A percentile compares a stretch with the other conserved stretches of the same genome.
phyloP scores from a whole-genome alignment of 64 coral and sea anemone genomes.

The Pocillopora damicornis region DNA sequence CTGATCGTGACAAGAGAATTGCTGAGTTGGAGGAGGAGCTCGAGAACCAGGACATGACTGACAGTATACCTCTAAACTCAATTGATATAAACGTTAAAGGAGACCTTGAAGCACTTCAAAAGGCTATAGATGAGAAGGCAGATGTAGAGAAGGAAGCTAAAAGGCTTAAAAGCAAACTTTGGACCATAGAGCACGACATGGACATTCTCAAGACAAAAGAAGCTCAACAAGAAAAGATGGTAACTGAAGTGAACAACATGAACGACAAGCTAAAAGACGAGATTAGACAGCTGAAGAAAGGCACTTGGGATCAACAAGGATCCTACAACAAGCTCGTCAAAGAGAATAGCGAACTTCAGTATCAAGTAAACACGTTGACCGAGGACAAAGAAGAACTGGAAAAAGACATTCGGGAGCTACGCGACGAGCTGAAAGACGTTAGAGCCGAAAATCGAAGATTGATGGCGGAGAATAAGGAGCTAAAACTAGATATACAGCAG shows the following conservation, averaged over 20 bases:
- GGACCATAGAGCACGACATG: constrained; percentile 75
- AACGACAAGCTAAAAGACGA: constrained; percentile 86
- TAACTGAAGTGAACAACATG: constrained; percentile 72
- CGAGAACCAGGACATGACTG: constrained; percentile 25
- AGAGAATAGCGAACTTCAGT: constrained; percentile 41
- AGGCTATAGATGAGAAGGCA: constrained; percentile 36
- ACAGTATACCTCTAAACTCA: constrained; percentile 34
- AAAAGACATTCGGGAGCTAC: constrained; percentile 62
- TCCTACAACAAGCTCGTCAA: constrained; percentile 46
- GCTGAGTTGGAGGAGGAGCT: constrained; percentile 56
- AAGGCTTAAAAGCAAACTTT: constrained; percentile 64
- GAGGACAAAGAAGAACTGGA: constrained; percentile 63
- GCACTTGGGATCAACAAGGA: constrained; percentile 74
- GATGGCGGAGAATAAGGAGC: constrained; percentile 67
- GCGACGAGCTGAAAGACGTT: constrained; percentile 55
- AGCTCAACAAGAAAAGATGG: constrained; percentile 45
- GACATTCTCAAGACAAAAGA: constrained; percentile 59
- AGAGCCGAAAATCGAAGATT: constrained; percentile 60
- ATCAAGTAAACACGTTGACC: constrained; percentile 51
- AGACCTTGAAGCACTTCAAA: constrained; percentile 50
- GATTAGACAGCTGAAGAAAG: constrained; percentile 65
- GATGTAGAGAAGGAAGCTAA: constrained; percentile 54
- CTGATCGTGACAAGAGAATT: constrained; percentile 49
- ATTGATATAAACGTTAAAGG: constrained; percentile 48
- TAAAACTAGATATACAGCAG: constrained; percentile 58